Base-by-base conservation (phyloP, 2,113 vertebrate genomes). In the Chroicocephalus ridibundus region DNA sequence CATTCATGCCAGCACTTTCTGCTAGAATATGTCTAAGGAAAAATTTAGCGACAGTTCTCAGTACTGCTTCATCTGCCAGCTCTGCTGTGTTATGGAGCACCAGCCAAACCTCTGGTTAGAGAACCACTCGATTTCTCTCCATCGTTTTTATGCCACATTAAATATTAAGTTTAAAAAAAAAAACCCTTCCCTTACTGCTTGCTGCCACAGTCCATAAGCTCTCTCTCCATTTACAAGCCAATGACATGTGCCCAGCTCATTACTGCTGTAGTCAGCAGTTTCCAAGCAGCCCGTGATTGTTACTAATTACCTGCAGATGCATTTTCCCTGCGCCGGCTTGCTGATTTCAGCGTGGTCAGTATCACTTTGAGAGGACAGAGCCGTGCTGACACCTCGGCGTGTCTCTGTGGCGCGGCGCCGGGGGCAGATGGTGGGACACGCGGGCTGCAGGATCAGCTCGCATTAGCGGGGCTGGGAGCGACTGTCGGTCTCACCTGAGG, bases 291-390 rank as follows among this genome's bases (percentile, higher is more conserved):
- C 88, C 3, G 91, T 98, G 97, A 97, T 97, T 98, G 97, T 98
- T 98, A 97, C 97, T 98, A 97, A 98, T 98, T 98, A 97, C 82
- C 94, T 97, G 95, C 97, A 98, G 97, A 97, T 97, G 96, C 97
- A 94, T 97, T 96, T 97, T 90, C 85, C 82, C 88, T 91, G 88
- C 93, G 95, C 70, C 4, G 26, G 86, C 93, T 94, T 96, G 91
- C 96, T 97, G 95, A 93, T 90, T 92, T 90, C 96, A 97, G 98
- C 29, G 22, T 61, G 57, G 81, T 81, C 32, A 42, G 83, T 74
- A 81, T 95, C 94, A 88, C 90, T 96, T 94, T 54, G 88, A 93
- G 91, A 95, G 84, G 96, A 97, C 80, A 96, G 77, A 86, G 13
- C 75, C 22, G 12, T 8, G 27, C 72, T 66, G 92, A 85, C 81